Percentiles rank a stretch among this genome's conserved stretches.
These are phyloP conservation scores for Lasioglossum marginatum DNA, from an alignment of 2,888 invertebrate species.

Conservation along the genomic window DNA sequence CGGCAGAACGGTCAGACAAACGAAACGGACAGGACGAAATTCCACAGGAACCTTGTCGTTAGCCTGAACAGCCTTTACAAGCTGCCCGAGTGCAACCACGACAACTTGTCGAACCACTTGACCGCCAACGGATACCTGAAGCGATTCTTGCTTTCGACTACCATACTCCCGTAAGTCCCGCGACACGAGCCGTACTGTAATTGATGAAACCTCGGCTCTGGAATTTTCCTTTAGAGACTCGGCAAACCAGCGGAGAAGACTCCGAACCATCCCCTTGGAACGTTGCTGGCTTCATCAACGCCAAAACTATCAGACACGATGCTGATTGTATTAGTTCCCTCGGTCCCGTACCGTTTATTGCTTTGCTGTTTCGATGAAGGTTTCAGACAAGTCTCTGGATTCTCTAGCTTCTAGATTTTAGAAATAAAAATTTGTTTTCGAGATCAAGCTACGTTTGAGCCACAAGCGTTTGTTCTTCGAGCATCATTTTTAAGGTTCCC, in stretches of 20 bases:
- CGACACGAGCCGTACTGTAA: neutral
- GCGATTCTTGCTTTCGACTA: slow-evolving; percentile 63
- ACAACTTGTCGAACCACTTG: slow-evolving; percentile 70
- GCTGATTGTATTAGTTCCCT: neutral
- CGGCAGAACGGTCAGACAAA: slow-evolving; percentile 48
- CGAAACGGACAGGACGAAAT: slow-evolving; percentile 41
- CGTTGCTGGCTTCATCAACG: neutral
- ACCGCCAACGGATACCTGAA: slow-evolving; percentile 70
- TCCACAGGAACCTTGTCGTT: slow-evolving; percentile 58
- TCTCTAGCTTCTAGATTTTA: no score
- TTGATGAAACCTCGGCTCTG: neutral
- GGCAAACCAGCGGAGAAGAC: neutral
- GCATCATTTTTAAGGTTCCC: neutral
- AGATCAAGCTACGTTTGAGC: neutral
- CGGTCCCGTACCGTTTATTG: neutral
- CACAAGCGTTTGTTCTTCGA: neutral
- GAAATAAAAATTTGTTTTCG: neutral
- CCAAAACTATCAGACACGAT: neutral
- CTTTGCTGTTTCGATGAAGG: neutral
- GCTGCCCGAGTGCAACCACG: slow-evolving; percentile 41
- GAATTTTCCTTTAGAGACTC: neutral
- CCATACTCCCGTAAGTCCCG: slow-evolving; percentile 61
- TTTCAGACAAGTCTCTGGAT: neutral
- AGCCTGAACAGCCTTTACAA: slow-evolving; percentile 67
- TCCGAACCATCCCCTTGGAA: neutral